A percentile compares a stretch with the other conserved stretches of the same genome.
These are phyloP conservation scores for Sylvilagus floridanus DNA, from an alignment of 2,797 vertebrate species.

Conservation along the genomic window DNA sequence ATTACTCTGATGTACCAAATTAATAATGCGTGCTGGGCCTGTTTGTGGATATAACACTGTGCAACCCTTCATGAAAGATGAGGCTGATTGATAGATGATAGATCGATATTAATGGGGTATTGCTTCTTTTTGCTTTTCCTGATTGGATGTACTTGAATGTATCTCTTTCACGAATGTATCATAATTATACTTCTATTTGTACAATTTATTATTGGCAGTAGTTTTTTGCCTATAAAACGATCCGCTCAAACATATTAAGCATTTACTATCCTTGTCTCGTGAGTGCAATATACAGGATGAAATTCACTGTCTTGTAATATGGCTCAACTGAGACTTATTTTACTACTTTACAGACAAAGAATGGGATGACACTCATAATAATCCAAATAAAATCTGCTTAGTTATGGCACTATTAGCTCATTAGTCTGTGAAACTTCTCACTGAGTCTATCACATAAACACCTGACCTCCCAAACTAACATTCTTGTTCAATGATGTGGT, in stretches of 20 bases:
- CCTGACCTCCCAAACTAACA: background rate
- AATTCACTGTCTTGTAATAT: background rate
- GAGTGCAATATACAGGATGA: background rate
- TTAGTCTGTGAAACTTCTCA: background rate
- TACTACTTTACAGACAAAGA: constrained; percentile 39
- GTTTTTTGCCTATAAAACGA: constrained; percentile 33
- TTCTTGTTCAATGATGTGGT: background rate
- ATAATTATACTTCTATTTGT: constrained; percentile 54
- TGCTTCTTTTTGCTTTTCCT: constrained; percentile 37
- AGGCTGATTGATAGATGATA: background rate
- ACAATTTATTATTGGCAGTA: background rate
- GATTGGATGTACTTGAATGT: background rate
- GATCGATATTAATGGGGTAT: background rate
- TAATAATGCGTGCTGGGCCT: constrained; percentile 3
- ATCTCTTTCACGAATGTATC: constrained; percentile 10
- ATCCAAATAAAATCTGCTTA: constrained; percentile 57
- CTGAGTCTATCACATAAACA: background rate
- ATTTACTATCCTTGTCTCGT: constrained; percentile 36
- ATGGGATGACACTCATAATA: background rate
- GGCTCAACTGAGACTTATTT: constrained; percentile 39
- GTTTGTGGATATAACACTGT: background rate
- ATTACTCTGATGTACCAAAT: constrained; percentile 55
- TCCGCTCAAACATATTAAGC: constrained; percentile 14
- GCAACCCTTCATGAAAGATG: constrained; percentile 15
- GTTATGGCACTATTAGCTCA: background rate